Evolutionary conservation across 2,113 vertebrate species (phyloP).

Genomic region (Nematolebias whitei): DNA sequence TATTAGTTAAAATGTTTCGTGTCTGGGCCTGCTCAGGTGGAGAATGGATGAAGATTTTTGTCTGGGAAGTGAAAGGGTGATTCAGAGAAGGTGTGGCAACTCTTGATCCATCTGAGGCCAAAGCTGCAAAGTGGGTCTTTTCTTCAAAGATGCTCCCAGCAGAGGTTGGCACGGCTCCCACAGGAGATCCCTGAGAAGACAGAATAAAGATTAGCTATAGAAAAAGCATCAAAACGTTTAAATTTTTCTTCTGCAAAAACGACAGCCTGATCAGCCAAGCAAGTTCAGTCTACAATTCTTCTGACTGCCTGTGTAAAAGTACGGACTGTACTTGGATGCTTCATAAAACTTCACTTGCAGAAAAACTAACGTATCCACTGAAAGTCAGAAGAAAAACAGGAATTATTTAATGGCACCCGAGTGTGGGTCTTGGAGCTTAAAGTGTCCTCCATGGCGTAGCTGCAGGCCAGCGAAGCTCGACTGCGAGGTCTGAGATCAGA

Average conservation of each 20-base stretch:
- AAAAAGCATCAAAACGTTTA: background rate
- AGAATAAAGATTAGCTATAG: background rate
- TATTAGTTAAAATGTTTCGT: constrained; percentile 3
- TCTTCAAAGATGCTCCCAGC: constrained; percentile 36
- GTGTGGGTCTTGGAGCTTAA: background rate
- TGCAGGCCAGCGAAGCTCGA: constrained; percentile 52
- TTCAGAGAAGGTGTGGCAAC: constrained; percentile 36
- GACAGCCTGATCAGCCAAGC: too few species aligned
- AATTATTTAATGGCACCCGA: constrained; percentile 29
- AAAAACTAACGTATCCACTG: background rate
- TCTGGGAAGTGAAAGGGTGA: constrained; percentile 49
- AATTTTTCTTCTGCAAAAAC: too few species aligned
- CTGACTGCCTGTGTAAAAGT: background rate
- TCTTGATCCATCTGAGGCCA: constrained; percentile 45
- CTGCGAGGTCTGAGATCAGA: constrained; percentile 68
- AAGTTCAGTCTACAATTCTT: too few species aligned
- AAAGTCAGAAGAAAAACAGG: background rate
- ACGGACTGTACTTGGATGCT: background rate
- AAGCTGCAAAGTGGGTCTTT: constrained; percentile 28
- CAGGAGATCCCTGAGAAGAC: constrained; percentile 31
- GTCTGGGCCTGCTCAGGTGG: background rate
- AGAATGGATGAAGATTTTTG: constrained; percentile 22
- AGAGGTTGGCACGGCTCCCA: constrained; percentile 34
- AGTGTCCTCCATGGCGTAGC: constrained; percentile 54
- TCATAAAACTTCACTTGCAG: background rate